Conservation (phyloP, 1,140 invertebrate genomes). For the Artemia franciscana region DNA sequence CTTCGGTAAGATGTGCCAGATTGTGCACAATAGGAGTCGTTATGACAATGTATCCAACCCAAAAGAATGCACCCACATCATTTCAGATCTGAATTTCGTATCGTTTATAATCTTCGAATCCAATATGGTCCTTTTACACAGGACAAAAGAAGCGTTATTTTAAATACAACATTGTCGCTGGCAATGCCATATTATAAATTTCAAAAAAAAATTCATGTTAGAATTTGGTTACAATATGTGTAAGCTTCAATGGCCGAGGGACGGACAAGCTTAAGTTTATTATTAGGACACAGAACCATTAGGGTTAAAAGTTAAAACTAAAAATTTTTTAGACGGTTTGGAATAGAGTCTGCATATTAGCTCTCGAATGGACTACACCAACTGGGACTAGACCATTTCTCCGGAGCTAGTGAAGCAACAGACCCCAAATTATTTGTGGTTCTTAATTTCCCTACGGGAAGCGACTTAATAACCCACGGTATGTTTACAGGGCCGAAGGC, state of each 20-base stretch:
- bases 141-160: neutral
- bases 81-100: neutral
- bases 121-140: neutral
- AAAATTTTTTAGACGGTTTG: neutral
- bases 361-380: neutral
- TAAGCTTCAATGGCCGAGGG: neutral
- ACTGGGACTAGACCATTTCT: too few species aligned
- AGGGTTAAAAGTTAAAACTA: neutral
- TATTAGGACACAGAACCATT: neutral
- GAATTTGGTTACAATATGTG: neutral
- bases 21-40: neutral
- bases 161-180: neutral
- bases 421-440: too few species aligned
- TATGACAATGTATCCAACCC: neutral
- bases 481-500: neutral
- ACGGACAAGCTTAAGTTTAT: neutral
- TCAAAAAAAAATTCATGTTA: neutral
- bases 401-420: too few species aligned
- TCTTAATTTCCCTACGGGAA: too few species aligned
- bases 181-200: neutral
- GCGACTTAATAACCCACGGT: too few species aligned
- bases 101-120: neutral
- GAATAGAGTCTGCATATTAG: neutral
- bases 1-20: neutral
- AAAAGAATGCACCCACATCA: neutral